Conservation (phyloP, 2,888 invertebrate species). For the Folsomia candida region DNA sequence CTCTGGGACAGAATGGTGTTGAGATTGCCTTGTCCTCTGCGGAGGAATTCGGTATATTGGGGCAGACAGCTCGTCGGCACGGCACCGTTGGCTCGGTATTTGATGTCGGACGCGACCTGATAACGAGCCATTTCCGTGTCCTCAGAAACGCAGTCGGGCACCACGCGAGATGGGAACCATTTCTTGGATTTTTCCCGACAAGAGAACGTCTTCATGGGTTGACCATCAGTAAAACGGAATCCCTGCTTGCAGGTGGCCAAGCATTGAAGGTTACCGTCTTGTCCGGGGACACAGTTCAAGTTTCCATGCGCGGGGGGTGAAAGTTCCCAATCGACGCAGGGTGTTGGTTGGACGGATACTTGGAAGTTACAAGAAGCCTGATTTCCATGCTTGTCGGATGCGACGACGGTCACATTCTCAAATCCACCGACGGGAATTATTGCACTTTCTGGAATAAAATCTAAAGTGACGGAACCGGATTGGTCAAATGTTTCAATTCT, state of each 20-base stretch:
- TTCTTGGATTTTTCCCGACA: slow-evolving; percentile 74
- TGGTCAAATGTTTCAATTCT: slow-evolving; percentile 83
- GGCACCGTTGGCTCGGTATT: slow-evolving; percentile 85
- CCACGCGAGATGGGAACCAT: slow-evolving; percentile 84
- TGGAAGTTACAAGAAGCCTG: slow-evolving; percentile 80
- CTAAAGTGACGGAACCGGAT: slow-evolving; percentile 81
- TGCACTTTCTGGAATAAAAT: slow-evolving; percentile 78
- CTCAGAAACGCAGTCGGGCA: slow-evolving; percentile 53
- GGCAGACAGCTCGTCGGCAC: slow-evolving; percentile 78
- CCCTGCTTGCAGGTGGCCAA: slow-evolving; percentile 86
- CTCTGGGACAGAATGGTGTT: slow-evolving; percentile 82
- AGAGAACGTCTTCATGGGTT: slow-evolving; percentile 79
- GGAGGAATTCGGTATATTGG: slow-evolving; percentile 71
- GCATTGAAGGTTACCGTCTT: slow-evolving; percentile 75
- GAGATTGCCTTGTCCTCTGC: slow-evolving; percentile 73
- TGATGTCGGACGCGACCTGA: slow-evolving; percentile 80
- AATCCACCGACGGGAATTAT: slow-evolving; percentile 73
- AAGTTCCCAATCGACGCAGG: slow-evolving; percentile 92
- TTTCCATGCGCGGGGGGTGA: slow-evolving; percentile 85
- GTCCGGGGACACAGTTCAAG: slow-evolving; percentile 77
- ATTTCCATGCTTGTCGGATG: slow-evolving; percentile 82
- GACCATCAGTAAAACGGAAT: slow-evolving; percentile 85
- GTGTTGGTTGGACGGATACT: slow-evolving; percentile 86
- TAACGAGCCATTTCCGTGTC: slow-evolving; percentile 93
- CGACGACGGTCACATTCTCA: slow-evolving; percentile 87